Conservation (phyloP, 1,140 invertebrate genomes). For the Harpegnathos saltator region DNA sequence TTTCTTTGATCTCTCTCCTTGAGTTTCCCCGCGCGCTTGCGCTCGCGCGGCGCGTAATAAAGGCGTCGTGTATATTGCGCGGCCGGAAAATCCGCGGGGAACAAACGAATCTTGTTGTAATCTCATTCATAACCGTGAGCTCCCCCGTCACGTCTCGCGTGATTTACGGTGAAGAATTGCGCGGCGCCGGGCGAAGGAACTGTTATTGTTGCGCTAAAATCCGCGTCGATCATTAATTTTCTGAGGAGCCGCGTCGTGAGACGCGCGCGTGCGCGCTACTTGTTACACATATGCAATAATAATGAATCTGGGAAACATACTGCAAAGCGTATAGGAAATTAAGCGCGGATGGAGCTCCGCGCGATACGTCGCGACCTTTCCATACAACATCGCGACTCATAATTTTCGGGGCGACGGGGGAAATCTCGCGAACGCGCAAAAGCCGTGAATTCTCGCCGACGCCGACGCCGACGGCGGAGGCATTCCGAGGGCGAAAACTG, state of each 20-base stretch:
- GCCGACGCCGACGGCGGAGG: neutral
- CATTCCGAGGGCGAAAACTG: slow-evolving; percentile 31
- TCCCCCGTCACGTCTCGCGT: slow-evolving; percentile 39
- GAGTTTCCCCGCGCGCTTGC: too few relatives aligned
- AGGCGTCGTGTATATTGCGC: too few relatives aligned
- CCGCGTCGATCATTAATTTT: slow-evolving; percentile 56
- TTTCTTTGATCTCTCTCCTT: too few relatives aligned
- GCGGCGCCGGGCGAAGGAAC: slow-evolving; percentile 4
- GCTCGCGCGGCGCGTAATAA: too few relatives aligned
- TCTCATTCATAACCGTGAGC: slow-evolving; percentile 43
- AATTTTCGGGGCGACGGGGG: slow-evolving; percentile 29
- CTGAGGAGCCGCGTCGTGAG: slow-evolving; percentile 48
- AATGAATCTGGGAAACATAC: slow-evolving; percentile 28
- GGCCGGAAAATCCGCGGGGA: slow-evolving; percentile 20
- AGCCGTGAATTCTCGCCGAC: neutral
- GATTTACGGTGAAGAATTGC: slow-evolving; percentile 59
- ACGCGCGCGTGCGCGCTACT: slow-evolving; percentile 16
- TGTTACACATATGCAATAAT: neutral
- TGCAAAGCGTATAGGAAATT: slow-evolving; percentile 10
- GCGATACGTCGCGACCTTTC: neutral
- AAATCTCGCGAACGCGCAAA: slow-evolving; percentile 14
- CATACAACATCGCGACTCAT: neutral
- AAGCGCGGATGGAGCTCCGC: neutral
- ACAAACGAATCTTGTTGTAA: slow-evolving; percentile 33
- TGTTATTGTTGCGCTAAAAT: slow-evolving; percentile 43